Conservation (phyloP, 2,113 vertebrate species). For the Connochaetes taurinus region DNA sequence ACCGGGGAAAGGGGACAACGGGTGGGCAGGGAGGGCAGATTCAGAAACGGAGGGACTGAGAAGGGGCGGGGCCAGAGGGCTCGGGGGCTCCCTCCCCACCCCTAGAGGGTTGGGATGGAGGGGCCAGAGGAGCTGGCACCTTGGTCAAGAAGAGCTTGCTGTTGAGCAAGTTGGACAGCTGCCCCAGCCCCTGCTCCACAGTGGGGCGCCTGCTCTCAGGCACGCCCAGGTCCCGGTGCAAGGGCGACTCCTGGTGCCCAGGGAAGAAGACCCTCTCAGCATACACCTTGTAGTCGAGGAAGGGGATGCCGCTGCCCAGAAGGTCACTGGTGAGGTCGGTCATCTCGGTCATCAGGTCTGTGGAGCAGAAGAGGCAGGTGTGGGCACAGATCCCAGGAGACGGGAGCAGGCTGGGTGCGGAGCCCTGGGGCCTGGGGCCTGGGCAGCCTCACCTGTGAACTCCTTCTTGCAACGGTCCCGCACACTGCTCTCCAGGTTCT, state of each 20-base stretch:
- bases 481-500: constrained; percentile 98
- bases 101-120: rapidly evolving
- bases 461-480: constrained; percentile 99
- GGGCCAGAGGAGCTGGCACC: constrained; percentile 75
- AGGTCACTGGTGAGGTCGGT: constrained; percentile 98
- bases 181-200: constrained; percentile 95
- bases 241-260: constrained; percentile 92
- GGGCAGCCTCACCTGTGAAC: constrained; percentile 88
- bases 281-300: constrained; percentile 95
- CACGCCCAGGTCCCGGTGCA: constrained; percentile 93
- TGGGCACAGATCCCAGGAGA: rapidly evolving
- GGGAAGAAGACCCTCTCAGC: constrained; percentile 98
- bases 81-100: neutral
- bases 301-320: constrained; percentile 95
- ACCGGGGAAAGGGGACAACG: neutral
- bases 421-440: neutral
- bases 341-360: constrained; percentile 99
- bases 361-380: neutral
- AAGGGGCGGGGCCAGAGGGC: rapidly evolving
- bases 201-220: constrained; percentile 94
- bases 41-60: neutral
- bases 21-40: too few species aligned
- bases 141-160: constrained; percentile 99
- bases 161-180: constrained; percentile 97
- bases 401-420: neutral